Conservation (phyloP, 2,113 vertebrate species). For the Carettochelys insculpta region DNA sequence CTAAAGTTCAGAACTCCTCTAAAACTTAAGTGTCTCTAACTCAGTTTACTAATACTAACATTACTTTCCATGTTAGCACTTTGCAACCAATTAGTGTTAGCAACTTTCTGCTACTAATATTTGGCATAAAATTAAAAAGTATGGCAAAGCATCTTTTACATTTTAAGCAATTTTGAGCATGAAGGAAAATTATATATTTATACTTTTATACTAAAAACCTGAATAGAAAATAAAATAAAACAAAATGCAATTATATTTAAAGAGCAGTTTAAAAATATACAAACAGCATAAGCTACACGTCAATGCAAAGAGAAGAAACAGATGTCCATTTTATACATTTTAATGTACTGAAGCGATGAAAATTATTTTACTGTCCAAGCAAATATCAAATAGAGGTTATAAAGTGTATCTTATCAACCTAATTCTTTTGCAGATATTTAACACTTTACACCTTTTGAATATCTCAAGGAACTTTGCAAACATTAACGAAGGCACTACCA, state of each 20-base stretch:
- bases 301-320: constrained; percentile 22
- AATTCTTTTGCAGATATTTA: neutral
- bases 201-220: constrained; percentile 53
- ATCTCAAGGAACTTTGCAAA: neutral
- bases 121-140: neutral
- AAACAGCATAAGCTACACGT: constrained; percentile 4
- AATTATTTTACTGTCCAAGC: constrained; percentile 7
- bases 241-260: neutral
- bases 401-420: neutral
- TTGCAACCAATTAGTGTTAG: neutral
- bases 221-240: constrained; percentile 42
- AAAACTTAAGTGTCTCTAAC: neutral
- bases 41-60: constrained; percentile 18
- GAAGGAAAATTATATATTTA: constrained; percentile 58
- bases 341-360: neutral
- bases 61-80: neutral
- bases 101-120: constrained; percentile 26
- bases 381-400: neutral
- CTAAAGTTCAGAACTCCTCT: neutral
- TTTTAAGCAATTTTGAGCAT: constrained; percentile 52
- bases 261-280: constrained; percentile 51
- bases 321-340: constrained; percentile 41
- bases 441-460: neutral
- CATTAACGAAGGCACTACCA: neutral
- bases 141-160: constrained; percentile 18